Evolutionary conservation across 2,113 vertebrate genomes (phyloP), one percentile per base, ranked within the genome.

Genomic region (Gymnobelideus leadbeateri): DNA sequence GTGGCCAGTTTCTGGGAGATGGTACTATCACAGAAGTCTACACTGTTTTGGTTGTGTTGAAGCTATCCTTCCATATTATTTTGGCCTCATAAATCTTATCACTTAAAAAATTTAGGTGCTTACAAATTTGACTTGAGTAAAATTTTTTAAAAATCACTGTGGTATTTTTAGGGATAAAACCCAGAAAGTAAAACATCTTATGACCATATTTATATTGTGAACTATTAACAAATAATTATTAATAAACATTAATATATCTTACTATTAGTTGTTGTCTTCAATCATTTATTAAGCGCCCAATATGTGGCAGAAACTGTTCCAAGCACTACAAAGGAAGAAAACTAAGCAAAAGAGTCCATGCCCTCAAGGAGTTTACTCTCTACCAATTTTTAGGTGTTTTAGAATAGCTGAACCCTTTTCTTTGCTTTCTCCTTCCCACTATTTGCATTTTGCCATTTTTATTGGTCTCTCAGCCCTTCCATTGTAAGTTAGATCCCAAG

Each of bases 371-470:
- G 19, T 43, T 84, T 43, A 84, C n/a, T 84, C 94, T 90, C 91
- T 68, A 92, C 84, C 94, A 25, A 84, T 97, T 93, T 89, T 94
- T 51, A 49, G 61, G 37, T 31, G n/a, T 68, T 94, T 93, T 24
- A 37, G 89, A 92, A 89, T 43, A 43, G 3, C 51, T 25, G 84
- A 89, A 89, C 47, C 52, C 84, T 53, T 92, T 47, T 8, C 61
- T 96, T 94, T 84, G 68, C 95, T 91, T 91, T 61, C 51, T 91
- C 95, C 89, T 96, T 94, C 91, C 92, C 51, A 89, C 43, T 47
- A 93, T 96, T 93, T 98, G 97, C 97, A 94, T 49, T 89, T 90
- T 31, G 2, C 94, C 97, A 96, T 95, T 93, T 92, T 68, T 8
- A 90, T 94, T 96, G 92, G 94, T 96, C 95, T 95, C 94, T 96